phyloP scores from a whole-genome alignment of 2,888 invertebrate species.

The Cordilura impudica region DNA sequence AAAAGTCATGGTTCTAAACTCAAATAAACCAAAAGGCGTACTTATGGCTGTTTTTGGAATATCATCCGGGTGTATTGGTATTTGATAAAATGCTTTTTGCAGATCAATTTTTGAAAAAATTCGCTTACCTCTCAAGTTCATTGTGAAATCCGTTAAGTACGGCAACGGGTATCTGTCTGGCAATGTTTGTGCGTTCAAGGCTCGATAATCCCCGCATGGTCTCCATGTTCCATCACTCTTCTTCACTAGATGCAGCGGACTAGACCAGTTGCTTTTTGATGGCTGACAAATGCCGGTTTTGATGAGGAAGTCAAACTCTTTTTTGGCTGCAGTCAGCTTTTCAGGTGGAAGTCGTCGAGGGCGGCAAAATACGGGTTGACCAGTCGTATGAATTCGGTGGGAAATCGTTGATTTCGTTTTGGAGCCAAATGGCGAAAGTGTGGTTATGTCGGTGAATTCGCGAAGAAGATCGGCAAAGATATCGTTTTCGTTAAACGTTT shows the following conservation, averaged over 20 bases:
- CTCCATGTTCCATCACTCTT: too few relatives aligned
- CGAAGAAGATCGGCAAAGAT: background rate
- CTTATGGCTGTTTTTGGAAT: conserved; percentile 26
- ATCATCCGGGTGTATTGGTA: conserved; percentile 3
- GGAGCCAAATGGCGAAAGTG: conserved; percentile 15
- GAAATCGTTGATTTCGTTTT: conserved; percentile 24
- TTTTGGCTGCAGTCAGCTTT: conserved; percentile 17
- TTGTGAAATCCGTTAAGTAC: conserved; percentile 10
- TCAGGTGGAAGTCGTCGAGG: conserved; percentile 12
- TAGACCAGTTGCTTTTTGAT: too few relatives aligned
- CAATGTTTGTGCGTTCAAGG: conserved; percentile 20
- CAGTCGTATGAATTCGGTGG: conserved; percentile 20
- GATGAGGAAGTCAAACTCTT: conserved; percentile 31
- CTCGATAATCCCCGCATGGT: conserved; percentile 33
- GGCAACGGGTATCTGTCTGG: conserved; percentile 29
- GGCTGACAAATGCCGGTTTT: conserved; percentile 38
- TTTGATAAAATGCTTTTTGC: conserved; percentile 29
- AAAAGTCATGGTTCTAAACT: conserved; percentile 35
- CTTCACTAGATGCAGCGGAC: too few relatives aligned
- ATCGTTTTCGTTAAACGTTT: too few relatives aligned
- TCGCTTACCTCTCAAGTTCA: conserved; percentile 7
- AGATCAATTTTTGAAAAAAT: conserved; percentile 51
- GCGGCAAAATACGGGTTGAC: conserved; percentile 24
- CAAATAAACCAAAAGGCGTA: conserved; percentile 31
- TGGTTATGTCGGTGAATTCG: conserved; percentile 17